Base-by-base conservation (phyloP, 2,888 invertebrate species). In the Dicycla oo region DNA sequence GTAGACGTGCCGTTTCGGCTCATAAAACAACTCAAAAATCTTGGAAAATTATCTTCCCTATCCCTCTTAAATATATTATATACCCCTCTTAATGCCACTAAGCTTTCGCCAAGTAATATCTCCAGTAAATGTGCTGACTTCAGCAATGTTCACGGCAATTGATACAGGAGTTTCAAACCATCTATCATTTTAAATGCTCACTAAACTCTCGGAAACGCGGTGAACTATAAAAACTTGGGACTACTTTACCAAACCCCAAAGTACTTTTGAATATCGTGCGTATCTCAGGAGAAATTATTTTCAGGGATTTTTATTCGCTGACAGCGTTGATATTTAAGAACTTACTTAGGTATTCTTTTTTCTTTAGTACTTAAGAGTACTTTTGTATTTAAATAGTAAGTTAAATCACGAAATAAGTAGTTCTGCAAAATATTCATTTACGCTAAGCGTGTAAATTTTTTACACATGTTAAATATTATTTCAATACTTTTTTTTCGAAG, bases 121-220 rank as follows among this genome's bases (percentile, higher is more conserved):
- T 72, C n/a, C 30, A 64, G 45, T 64, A 23, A 80, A 73, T 51
- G 68, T 73, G 66, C 67, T 38, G 65, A 78, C 56, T 82, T 78
- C 38, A 40, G 58, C 45, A 23, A 60, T 63, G 11, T 68, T 40
- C 34, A 65, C 45, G 49, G 82, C 61, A 67, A 64, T 56, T 64
- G 72, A 56, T 68, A 73, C 8, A 58, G 3, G 40, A 81, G 66
- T 77, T 79, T 26, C 15, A 30, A 56, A 40, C 62, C 43, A 78
- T 78, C 61, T 70, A 78, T 84, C 78, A 81, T 77, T 74, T 78
- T 73, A 58, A 54, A 67, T 51, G 63, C 15, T 57, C 69, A 60
- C 61, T 53, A 71, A 81, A 73, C 49, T 67, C 58, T 40, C 10
- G 30, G n/a, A 13, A 45, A 65, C 26, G 65, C 62, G 49, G 47